Evolutionary conservation across 2,113 vertebrate species (phyloP), one percentile per base, ranked within the genome.

Genomic region (Scomber japonicus): DNA sequence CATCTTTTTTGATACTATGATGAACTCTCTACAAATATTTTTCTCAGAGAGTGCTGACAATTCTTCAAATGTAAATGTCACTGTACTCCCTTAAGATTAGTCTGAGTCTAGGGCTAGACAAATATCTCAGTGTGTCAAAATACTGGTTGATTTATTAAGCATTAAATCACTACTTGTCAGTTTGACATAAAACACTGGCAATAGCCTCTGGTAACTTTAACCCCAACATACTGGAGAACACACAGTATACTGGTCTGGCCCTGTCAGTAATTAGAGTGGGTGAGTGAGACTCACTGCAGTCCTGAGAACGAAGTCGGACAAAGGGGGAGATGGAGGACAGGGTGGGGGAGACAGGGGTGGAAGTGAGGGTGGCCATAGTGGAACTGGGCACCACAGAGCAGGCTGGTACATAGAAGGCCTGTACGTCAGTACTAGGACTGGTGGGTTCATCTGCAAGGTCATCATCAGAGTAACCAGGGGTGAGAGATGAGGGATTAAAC

Each of bases 371-470:
- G 0, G 95, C 95, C 0, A 76, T 11, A 71, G 64, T 93, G 0
- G 96, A 94, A 2, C 96, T 96, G 80, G 96, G 97, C 88, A 97
- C 97, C 84, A 97, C 96, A 0, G 96, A 96, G 46, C 96, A 97
- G 88, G 97, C 97, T 0, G 96, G 96, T 45, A 97, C 86, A 56
- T 96, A 96, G 88, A 95, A 95, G 89, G 96, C 95, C 82, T 95
- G 95, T 71, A 96, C 94, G 93, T 97, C 97, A 44, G 91, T 95
- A 88, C 95, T 96, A 91, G 97, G 97, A 89, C 96, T 97, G 82
- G 95, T 96, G 80, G 96, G 95, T 50, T 97, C 97, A 3, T 97
- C 97, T 97, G 89, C 27, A 82, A 75, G 85, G 86, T 64, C 57
- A 66, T 66, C 76, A 31, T 64, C 81, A 79, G 48, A 92, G 0